Evolutionary conservation across 1,140 invertebrate species (phyloP).

Genomic region (Brachionus angularis): DNA sequence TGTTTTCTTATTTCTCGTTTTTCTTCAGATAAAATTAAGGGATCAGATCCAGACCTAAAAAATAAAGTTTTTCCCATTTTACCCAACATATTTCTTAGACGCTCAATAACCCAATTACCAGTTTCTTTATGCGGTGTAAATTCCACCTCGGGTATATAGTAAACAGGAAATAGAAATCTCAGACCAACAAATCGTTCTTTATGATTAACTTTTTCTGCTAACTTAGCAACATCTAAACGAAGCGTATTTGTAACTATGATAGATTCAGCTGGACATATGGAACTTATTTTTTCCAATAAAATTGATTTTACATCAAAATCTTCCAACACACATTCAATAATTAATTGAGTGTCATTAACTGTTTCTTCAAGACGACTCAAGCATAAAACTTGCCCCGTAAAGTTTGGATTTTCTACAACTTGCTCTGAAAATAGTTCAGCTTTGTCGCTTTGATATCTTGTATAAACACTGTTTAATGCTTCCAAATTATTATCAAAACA

Average conservation of each 20-base stretch:
- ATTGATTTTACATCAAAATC: conserved; percentile 58
- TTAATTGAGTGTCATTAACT: conserved; percentile 58
- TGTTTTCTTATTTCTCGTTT: conserved; percentile 57
- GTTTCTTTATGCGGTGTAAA: conserved; percentile 55
- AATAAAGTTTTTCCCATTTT: conserved; percentile 61
- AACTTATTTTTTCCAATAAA: conserved; percentile 56
- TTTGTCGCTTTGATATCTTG: conserved; percentile 58
- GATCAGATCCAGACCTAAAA: conserved; percentile 58
- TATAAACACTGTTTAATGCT: conserved; percentile 54
- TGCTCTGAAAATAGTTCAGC: conserved; percentile 55
- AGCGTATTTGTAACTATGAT: conserved; percentile 57
- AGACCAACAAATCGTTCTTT: conserved; percentile 59
- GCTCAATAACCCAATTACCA: conserved; percentile 46
- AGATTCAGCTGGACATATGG: conserved; percentile 53
- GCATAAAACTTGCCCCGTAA: conserved; percentile 59
- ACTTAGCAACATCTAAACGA: conserved; percentile 52
- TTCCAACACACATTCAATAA: conserved; percentile 59
- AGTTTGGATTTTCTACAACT: conserved; percentile 54
- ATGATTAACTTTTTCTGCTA: conserved; percentile 50
- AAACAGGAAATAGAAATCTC: conserved; percentile 60
- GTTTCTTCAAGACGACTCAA: conserved; percentile 59
- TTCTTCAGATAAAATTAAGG: conserved; percentile 58
- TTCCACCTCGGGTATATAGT: conserved; percentile 60
- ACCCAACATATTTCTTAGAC: conserved; percentile 56
- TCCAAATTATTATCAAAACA: conserved; percentile 56